A percentile compares a stretch with the other conserved stretches of the same genome.
Evolutionary conservation across 2,113 vertebrate species (phyloP).

Genomic region (Crotalus tigris): DNA sequence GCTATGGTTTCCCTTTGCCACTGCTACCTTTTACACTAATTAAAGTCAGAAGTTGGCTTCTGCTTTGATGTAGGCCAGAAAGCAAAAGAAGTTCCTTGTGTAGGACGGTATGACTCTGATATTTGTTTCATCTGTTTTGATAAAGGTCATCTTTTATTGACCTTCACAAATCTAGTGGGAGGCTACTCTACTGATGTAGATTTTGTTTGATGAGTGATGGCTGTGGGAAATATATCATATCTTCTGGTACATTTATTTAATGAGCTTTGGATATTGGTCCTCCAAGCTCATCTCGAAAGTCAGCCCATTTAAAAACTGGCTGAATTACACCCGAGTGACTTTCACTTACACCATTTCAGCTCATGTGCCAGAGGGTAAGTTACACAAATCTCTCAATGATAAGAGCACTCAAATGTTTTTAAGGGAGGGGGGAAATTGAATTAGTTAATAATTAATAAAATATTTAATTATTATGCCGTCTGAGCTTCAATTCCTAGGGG

Average conservation of each 20-base stretch:
- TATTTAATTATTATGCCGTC: neutral
- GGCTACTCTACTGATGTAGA: neutral
- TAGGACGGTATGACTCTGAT: neutral
- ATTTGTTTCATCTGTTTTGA: neutral
- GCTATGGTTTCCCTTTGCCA: neutral
- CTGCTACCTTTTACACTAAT: neutral
- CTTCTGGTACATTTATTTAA: slow-evolving; percentile 40
- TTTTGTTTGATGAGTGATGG: neutral
- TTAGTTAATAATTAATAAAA: neutral
- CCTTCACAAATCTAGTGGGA: neutral
- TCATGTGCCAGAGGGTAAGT: neutral
- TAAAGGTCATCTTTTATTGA: slow-evolving; percentile 18
- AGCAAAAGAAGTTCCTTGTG: neutral
- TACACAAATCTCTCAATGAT: slow-evolving; percentile 20
- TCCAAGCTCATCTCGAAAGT: slow-evolving; percentile 31
- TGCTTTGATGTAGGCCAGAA: slow-evolving; percentile 6
- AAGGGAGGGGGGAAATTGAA: neutral
- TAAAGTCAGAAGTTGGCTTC: neutral
- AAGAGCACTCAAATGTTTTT: neutral
- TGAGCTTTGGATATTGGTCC: slow-evolving; percentile 37
- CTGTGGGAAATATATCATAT: slow-evolving; percentile 3
- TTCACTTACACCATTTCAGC: slow-evolving; percentile 9
- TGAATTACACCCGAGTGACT: slow-evolving; percentile 21
- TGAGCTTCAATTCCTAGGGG: neutral
- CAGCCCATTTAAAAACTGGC: slow-evolving; percentile 24